Evolutionary conservation across 2,797 vertebrate species (phyloP).

Genomic region (Anguilla anguilla): DNA sequence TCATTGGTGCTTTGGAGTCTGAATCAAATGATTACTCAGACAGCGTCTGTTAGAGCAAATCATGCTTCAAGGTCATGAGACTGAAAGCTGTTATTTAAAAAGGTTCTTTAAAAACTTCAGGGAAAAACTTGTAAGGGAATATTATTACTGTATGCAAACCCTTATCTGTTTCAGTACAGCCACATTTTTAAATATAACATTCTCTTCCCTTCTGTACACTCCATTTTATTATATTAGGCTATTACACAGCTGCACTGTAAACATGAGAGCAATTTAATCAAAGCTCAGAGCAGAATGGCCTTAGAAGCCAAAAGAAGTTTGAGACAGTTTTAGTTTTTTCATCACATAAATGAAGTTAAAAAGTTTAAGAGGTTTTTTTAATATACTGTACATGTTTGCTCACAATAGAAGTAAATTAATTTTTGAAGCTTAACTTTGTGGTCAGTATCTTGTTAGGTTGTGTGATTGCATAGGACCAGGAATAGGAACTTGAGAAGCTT

Average conservation of each 20-base stretch:
- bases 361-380: background rate
- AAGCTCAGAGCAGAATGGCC: background rate
- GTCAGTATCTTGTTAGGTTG: background rate
- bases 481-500: background rate
- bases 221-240: background rate
- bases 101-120: background rate
- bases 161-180: background rate
- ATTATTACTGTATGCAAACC: background rate
- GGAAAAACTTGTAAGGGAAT: background rate
- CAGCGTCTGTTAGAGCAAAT: constrained; percentile 6
- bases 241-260: background rate
- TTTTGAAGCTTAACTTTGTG: background rate
- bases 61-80: constrained; percentile 5
- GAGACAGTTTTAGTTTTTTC: background rate
- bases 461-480: background rate
- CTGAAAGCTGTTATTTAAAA: background rate
- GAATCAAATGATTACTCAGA: background rate
- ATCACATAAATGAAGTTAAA: background rate
- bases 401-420: background rate
- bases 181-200: background rate
- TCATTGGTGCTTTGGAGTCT: constrained; percentile 8
- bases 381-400: background rate
- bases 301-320: background rate
- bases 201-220: background rate
- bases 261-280: background rate